Evolutionary conservation across 2,113 vertebrate genomes (phyloP).

Genomic region (Sphyrna mokarran): DNA sequence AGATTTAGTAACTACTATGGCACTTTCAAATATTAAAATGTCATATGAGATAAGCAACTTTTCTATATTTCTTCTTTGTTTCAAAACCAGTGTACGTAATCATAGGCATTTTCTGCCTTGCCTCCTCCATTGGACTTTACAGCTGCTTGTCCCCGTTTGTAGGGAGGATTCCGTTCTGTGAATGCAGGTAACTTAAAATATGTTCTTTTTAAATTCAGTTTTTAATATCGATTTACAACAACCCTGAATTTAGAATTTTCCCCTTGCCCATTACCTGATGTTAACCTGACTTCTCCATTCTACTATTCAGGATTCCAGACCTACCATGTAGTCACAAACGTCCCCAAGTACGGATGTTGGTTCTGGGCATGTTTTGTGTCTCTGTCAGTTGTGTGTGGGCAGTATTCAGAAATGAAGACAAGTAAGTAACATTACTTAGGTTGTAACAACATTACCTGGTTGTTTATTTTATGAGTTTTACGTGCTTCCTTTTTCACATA

Average conservation of each 20-base stretch:
- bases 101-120: slow-evolving; percentile 87
- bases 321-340: slow-evolving; percentile 85
- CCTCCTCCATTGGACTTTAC: slow-evolving; percentile 84
- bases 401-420: slow-evolving; percentile 85
- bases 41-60: not conserved
- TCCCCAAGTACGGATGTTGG: slow-evolving; percentile 73
- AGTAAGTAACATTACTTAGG: slow-evolving; percentile 61
- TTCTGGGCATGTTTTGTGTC: slow-evolving; percentile 71
- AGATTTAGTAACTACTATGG: not conserved
- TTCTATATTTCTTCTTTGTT: slow-evolving; percentile 15
- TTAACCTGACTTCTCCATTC: not conserved
- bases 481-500: not conserved
- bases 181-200: slow-evolving; percentile 67
- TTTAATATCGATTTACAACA: not conserved
- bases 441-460: slow-evolving; percentile 47
- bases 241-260: not conserved
- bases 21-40: slow-evolving; percentile 1
- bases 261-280: not conserved
- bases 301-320: slow-evolving; percentile 64
- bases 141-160: slow-evolving; percentile 85
- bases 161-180: slow-evolving; percentile 75
- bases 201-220: not conserved
- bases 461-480: not conserved
- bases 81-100: slow-evolving; percentile 71
- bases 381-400: slow-evolving; percentile 76